These are phyloP conservation scores for Arizona elegans DNA, from an alignment of 2,113 vertebrate species.

Conservation along the genomic window DNA sequence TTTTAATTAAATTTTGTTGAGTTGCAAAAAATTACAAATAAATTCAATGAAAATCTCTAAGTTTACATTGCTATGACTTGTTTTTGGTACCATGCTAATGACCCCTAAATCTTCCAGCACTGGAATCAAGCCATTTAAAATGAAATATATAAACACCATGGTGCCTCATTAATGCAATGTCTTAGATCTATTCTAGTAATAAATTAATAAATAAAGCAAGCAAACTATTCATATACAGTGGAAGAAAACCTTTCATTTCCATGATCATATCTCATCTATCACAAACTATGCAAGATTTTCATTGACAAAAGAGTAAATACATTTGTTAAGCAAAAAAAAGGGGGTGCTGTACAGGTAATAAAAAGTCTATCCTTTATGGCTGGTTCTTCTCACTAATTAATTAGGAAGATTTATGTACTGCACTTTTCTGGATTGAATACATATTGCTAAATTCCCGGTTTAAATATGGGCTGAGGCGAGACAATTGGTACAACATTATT, in stretches of 20 bases:
- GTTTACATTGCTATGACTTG: constrained; percentile 36
- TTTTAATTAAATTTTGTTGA: not conserved
- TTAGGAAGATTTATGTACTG: not conserved
- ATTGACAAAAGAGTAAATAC: not conserved
- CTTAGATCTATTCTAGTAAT: not conserved
- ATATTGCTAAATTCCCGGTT: no score
- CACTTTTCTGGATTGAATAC: not conserved
- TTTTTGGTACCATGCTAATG: constrained; percentile 56
- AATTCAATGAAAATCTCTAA: not conserved
- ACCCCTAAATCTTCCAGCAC: constrained; percentile 39
- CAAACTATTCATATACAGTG: not conserved
- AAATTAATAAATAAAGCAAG: not conserved
- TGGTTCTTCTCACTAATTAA: not conserved
- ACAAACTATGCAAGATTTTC: not conserved
- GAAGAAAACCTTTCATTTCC: not conserved
- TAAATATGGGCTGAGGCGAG: no score
- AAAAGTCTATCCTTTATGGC: not conserved
- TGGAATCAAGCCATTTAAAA: constrained; percentile 54
- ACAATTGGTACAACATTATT: no score
- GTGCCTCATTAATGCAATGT: constrained; percentile 35
- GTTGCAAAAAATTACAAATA: not conserved
- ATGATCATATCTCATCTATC: not conserved
- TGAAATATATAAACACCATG: constrained; percentile 47
- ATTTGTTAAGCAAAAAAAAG: not conserved
- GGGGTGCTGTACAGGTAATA: not conserved